Evolutionary conservation across 2,113 vertebrate genomes (phyloP).

Genomic region (Zapornia atra): DNA sequence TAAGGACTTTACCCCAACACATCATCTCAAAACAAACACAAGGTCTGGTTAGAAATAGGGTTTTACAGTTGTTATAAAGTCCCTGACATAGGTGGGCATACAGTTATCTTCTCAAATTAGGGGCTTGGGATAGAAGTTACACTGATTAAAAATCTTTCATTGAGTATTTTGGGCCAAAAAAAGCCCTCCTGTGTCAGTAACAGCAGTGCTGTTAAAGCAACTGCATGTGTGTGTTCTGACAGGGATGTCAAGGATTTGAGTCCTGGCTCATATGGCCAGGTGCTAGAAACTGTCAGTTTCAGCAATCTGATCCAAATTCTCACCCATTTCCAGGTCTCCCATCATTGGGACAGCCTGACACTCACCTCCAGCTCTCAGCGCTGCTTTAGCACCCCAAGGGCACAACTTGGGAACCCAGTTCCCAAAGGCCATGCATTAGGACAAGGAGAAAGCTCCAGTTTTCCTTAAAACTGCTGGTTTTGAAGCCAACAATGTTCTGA

Average conservation of each 20-base stretch:
- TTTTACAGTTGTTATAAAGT: neutral
- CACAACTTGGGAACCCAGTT: neutral
- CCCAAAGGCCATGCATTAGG: neutral
- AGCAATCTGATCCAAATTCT: neutral
- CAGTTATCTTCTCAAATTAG: neutral
- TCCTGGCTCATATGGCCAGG: neutral
- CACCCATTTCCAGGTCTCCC: neutral
- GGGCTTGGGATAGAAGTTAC: neutral
- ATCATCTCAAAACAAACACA: neutral
- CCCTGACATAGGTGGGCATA: neutral
- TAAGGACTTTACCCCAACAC: neutral
- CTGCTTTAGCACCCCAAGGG: neutral
- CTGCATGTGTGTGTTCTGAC: neutral
- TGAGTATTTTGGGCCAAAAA: neutral
- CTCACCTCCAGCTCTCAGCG: neutral
- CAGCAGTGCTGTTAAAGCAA: neutral
- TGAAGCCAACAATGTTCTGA: neutral
- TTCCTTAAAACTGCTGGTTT: neutral
- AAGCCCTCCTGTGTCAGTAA: neutral
- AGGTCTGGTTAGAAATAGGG: neutral
- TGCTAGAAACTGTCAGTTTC: neutral
- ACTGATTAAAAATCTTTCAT: neutral
- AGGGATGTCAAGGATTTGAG: neutral
- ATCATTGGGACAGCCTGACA: neutral
- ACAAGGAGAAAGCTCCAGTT: neutral